Evolutionary conservation across 1,140 invertebrate genomes (phyloP).

Genomic region (Chionoecetes opilio): DNA sequence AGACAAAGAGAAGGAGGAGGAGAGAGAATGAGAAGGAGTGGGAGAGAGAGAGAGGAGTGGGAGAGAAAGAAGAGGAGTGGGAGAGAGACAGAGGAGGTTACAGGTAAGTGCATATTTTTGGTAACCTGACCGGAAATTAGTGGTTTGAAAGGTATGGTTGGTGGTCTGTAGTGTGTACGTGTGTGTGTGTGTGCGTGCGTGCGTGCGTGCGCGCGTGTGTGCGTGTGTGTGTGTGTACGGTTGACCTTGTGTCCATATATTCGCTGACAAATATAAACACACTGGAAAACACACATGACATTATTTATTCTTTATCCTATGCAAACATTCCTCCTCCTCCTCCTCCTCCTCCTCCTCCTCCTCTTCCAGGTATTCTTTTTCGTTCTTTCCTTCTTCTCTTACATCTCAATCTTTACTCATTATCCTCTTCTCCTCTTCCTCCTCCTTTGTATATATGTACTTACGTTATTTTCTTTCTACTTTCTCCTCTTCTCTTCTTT

Average conservation of each 20-base stretch:
- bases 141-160: background rate
- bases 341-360: background rate
- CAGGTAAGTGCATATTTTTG: background rate
- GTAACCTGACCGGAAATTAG: background rate
- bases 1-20: background rate
- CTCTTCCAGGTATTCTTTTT: too few species aligned
- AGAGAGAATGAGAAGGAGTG: background rate
- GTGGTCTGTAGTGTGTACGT: background rate
- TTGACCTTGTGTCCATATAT: background rate
- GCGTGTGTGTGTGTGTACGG: background rate
- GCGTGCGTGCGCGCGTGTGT: slow-evolving; percentile 22
- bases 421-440: background rate
- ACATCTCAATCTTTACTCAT: too few species aligned
- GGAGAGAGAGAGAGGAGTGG: background rate
- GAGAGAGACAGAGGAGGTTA: background rate
- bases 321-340: background rate
- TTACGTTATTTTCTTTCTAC: too few species aligned
- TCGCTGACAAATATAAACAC: background rate
- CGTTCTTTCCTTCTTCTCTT: too few species aligned
- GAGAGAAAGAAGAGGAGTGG: background rate
- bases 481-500: too few species aligned
- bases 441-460: too few species aligned
- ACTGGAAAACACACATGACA: background rate
- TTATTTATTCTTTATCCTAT: background rate
- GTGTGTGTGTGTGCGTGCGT: slow-evolving; percentile 22